These are phyloP conservation scores for Melanogrammus aeglefinus DNA, from an alignment of 2,797 vertebrate genomes.

Conservation along the genomic window DNA sequence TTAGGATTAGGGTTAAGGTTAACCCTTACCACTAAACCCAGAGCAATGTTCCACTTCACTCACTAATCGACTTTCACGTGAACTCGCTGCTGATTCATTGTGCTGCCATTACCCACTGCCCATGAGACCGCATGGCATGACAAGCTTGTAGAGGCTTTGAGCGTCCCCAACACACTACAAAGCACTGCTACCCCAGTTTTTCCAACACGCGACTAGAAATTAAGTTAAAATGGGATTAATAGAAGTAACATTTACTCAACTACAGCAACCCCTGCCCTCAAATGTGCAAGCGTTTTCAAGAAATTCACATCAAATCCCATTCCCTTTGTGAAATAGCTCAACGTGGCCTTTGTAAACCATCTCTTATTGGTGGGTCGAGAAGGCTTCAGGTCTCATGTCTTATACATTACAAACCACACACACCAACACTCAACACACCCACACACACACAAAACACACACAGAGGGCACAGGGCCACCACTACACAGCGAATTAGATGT, in stretches of 20 bases:
- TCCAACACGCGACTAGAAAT: background rate
- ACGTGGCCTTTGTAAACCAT: background rate
- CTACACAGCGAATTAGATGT: background rate
- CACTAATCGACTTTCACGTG: too few relatives aligned
- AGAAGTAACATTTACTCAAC: background rate
- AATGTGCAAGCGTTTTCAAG: too few relatives aligned
- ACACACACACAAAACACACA: background rate
- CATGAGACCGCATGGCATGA: background rate
- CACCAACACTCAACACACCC: background rate
- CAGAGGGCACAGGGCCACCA: too few relatives aligned
- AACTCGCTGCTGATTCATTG: background rate
- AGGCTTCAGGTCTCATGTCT: constrained; percentile 6
- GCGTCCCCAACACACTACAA: background rate
- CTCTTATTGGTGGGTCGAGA: background rate
- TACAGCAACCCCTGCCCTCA: background rate
- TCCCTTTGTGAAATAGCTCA: background rate
- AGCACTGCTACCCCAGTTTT: background rate
- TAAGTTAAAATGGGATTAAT: background rate
- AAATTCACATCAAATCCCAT: too few relatives aligned
- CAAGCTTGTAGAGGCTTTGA: too few relatives aligned
- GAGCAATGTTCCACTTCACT: too few relatives aligned
- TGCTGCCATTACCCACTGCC: background rate
- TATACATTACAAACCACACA: constrained; percentile 7
- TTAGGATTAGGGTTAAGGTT: too few relatives aligned
- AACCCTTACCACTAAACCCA: too few relatives aligned